phyloP scores from a whole-genome alignment of 1,140 invertebrate genomes.

The Drosophila simulans region DNA sequence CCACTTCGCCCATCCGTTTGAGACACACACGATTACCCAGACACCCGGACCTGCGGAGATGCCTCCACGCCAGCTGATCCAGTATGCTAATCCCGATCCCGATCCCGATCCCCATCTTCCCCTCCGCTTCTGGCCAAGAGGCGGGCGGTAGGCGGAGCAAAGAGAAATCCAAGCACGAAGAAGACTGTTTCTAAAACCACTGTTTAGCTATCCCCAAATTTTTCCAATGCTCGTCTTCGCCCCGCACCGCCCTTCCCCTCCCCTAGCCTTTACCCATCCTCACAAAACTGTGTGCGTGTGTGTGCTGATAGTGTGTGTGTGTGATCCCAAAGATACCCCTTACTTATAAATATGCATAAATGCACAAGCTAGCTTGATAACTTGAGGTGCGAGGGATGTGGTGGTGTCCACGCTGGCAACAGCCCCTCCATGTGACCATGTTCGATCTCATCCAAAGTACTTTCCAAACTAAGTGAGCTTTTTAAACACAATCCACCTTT shows the following conservation, averaged over 20 bases:
- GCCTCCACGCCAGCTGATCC: constrained; percentile 8
- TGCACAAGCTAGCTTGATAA: constrained; percentile 1
- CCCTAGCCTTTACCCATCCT: neutral
- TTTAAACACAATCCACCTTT: constrained; percentile 20
- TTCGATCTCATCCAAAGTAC: neutral
- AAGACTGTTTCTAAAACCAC: constrained; percentile 73
- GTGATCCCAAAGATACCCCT: constrained; percentile 13
- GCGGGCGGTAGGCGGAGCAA: constrained; percentile 47
- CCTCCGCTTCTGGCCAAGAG: constrained; percentile 8
- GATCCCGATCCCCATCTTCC: constrained; percentile 35
- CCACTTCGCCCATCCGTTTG: constrained; percentile 8
- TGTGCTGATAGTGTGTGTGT: constrained; percentile 28
- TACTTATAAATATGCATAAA: constrained; percentile 5
- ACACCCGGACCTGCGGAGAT: neutral
- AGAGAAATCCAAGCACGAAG: constrained; percentile 38
- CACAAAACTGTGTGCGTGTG: constrained; percentile 4
- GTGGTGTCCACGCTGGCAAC: no score
- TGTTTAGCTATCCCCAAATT: constrained; percentile 11
- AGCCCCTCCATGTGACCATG: no score
- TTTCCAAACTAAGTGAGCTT: constrained; percentile 36
- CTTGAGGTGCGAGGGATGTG: constrained; percentile 10
- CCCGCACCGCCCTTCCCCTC: neutral
- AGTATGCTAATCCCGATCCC: constrained; percentile 1
- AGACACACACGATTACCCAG: constrained; percentile 10
- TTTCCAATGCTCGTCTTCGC: constrained; percentile 3